A percentile compares a stretch with the other conserved stretches of the same genome.
Conservation (phyloP, 2,888 invertebrate genomes). For the Lasioglossum malachurum region DNA sequence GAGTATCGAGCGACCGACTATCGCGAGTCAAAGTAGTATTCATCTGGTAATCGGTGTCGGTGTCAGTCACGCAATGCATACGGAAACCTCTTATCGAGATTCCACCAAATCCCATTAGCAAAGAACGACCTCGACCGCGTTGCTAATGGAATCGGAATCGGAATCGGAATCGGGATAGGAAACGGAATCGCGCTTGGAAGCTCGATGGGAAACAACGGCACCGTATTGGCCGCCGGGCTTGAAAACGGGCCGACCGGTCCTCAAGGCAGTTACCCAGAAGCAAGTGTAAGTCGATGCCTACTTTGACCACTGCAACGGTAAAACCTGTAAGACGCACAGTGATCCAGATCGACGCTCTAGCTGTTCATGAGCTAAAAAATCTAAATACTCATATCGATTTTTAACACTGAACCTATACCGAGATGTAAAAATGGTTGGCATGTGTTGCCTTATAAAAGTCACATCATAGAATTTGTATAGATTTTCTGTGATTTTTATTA, state of each 20-base stretch:
- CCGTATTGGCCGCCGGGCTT: not conserved
- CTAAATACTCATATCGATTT: no score
- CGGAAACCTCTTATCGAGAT: slow-evolving; percentile 48
- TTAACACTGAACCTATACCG: no score
- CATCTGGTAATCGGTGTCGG: slow-evolving; percentile 31
- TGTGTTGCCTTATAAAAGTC: no score
- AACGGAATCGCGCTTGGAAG: slow-evolving; percentile 1
- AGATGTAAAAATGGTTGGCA: no score
- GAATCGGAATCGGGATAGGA: not conserved
- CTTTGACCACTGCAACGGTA: not conserved
- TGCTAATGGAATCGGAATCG: not conserved
- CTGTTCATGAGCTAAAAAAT: no score
- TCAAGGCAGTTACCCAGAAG: not conserved
- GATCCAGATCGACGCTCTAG: no score
- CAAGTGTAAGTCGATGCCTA: not conserved
- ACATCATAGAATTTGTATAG: no score
- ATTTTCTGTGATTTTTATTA: no score
- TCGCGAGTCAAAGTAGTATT: slow-evolving; percentile 39
- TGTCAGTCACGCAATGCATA: slow-evolving; percentile 39
- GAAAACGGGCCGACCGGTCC: not conserved
- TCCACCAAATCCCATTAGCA: slow-evolving; percentile 29
- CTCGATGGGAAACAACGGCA: not conserved
- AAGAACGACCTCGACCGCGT: slow-evolving; percentile 39
- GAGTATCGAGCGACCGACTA: slow-evolving; percentile 31
- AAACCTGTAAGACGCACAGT: no score